These are phyloP conservation scores for Epizoanthus scotinus DNA, from an alignment of 92 coral and sea anemone genomes.

Conservation along the genomic window DNA sequence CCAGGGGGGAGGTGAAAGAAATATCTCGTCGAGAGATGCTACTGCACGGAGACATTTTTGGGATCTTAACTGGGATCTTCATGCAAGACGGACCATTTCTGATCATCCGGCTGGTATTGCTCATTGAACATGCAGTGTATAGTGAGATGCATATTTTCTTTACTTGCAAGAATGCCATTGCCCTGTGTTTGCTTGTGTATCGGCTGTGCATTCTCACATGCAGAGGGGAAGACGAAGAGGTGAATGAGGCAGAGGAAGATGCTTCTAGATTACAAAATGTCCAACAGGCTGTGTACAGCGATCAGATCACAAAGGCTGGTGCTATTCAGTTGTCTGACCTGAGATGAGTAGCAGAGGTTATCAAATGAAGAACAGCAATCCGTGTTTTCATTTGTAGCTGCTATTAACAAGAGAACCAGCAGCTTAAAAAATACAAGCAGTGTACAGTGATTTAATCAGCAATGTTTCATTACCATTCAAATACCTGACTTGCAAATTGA, in stretches of 20 bases:
- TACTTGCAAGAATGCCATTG: conserved; percentile 95
- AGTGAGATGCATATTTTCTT: conserved; percentile 99
- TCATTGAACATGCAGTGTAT: conserved; percentile 76
- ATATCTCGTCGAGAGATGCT: conserved; percentile 86
- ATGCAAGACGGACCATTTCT: conserved; percentile 99
- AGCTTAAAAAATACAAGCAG: no score
- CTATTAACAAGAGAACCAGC: no score
- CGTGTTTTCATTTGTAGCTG: no score
- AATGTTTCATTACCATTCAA: no score
- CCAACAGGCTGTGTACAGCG: conserved; percentile 89
- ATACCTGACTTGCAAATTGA: no score
- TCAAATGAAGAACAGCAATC: no score
- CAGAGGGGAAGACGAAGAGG: conserved; percentile 91
- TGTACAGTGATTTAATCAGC: no score
- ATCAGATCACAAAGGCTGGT: conserved; percentile 81
- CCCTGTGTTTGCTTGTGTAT: conserved; percentile 84
- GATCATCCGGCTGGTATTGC: conserved; percentile 81
- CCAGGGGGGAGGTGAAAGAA: conserved; percentile 86
- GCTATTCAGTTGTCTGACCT: conserved; percentile 79
- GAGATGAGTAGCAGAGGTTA: not conserved
- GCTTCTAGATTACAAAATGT: conserved; percentile 89
- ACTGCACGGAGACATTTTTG: conserved; percentile 95
- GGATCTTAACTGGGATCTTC: conserved; percentile 92
- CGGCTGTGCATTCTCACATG: conserved; percentile 94
- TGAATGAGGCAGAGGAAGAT: conserved; percentile 59